Evolutionary conservation across 2,888 invertebrate genomes (phyloP), one percentile per base, ranked within the genome.

Genomic region (Drosophila pseudotakahashii): DNA sequence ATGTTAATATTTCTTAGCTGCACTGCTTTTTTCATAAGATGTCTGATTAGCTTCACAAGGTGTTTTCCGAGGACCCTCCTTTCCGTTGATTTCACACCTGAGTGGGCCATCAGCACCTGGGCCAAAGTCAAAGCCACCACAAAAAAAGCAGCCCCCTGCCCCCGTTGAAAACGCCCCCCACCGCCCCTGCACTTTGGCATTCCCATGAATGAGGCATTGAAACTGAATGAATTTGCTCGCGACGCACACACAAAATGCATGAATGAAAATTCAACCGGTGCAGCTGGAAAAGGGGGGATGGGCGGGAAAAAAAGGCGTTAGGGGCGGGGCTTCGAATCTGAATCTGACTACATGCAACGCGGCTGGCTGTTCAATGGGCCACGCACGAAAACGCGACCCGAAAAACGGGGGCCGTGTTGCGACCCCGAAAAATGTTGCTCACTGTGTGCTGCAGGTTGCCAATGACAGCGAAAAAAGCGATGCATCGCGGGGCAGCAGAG

Each of bases 191-290:
- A 42, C 10, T 58, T 58, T 53, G 58, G 77, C 79, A 81, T 61
- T 63, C 58, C 75, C 37, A 78, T 84, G 85, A 80, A 81, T 87
- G 87, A 78, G 71, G 68, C 81, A 75, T 72, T 76, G 73, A 69
- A 77, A 70, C 81, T 88, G 88, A 88, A 87, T 81, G 81, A 81
- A 81, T 81, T 81, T 79, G 67, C 74, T 60, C 50, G 51, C 68
- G 67, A 60, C 72, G 68, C 70, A 70, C 57, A 67, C 70, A 68
- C 74, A 58, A 79, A 74, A 85, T 70, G 82, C 81, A 82, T 82
- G 86, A 88, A 82, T 88, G 81, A 88, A 88, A 85, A 68, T 67
- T 74, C 79, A 68, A 60, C 78, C 78, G 84, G 81, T 88, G 88
- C 85, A 84, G 55, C 62, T 66, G 32, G n/a, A 23, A 30, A n/a